phyloP scores from a whole-genome alignment of 1,140 invertebrate genomes.

The Acyrthosiphon pisum region DNA sequence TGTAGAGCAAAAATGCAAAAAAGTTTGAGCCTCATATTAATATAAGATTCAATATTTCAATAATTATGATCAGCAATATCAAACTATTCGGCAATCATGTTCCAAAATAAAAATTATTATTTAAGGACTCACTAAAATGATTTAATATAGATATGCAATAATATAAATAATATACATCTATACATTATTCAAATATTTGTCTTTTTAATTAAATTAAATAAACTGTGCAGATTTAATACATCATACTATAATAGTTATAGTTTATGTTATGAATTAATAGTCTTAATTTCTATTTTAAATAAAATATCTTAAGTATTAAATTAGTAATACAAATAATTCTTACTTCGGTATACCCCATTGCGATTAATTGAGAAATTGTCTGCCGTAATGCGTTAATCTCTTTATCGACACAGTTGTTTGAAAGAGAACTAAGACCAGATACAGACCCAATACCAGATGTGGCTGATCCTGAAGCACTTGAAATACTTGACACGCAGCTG shows the following conservation, averaged over 20 bases:
- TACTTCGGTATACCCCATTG: constrained; percentile 75
- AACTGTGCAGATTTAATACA: neutral
- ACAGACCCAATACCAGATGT: constrained; percentile 73
- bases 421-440: constrained; percentile 70
- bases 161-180: constrained; percentile 50
- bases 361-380: constrained; percentile 69
- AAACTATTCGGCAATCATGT: neutral
- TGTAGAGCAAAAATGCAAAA: neutral
- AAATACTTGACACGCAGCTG: constrained; percentile 75
- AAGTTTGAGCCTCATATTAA: neutral
- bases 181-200: constrained; percentile 18
- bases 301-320: neutral
- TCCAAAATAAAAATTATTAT: neutral
- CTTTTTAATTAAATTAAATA: neutral
- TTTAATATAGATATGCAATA: constrained; percentile 52
- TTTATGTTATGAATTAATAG: neutral
- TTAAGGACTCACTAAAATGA: neutral
- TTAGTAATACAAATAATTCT: constrained; percentile 59
- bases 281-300: neutral
- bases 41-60: neutral
- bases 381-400: constrained; percentile 66
- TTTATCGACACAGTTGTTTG: constrained; percentile 63
- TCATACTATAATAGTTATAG: neutral
- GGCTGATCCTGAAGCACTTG: constrained; percentile 62
- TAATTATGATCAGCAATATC: neutral